Evolutionary conservation across 2,797 vertebrate genomes (phyloP).

Genomic region (Malurus splendens): DNA sequence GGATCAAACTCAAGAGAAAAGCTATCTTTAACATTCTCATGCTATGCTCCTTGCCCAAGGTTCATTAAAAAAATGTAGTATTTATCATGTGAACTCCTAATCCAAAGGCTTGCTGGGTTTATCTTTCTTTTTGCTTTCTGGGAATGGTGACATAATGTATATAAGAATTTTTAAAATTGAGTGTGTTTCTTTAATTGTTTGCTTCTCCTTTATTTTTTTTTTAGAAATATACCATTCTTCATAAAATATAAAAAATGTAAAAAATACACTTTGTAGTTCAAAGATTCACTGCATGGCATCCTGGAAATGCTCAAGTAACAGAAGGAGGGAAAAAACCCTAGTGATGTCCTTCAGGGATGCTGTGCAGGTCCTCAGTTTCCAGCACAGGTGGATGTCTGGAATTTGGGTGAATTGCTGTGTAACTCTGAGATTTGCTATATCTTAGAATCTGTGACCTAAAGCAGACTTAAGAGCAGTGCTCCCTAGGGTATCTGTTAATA

Average conservation of each 20-base stretch:
- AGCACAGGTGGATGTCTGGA: background rate
- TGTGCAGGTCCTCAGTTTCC: background rate
- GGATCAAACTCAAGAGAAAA: background rate
- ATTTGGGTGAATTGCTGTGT: background rate
- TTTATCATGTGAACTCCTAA: background rate
- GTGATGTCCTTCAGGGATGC: background rate
- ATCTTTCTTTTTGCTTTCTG: background rate
- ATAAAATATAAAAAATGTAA: background rate
- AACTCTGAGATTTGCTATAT: background rate
- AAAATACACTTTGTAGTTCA: background rate
- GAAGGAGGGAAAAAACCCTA: background rate
- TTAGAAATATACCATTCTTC: background rate
- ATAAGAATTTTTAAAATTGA: background rate
- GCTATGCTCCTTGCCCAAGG: background rate
- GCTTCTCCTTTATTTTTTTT: background rate
- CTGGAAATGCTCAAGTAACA: background rate
- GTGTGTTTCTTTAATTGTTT: background rate
- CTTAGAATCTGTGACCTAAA: background rate
- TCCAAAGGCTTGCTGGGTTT: background rate
- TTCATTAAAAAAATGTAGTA: background rate
- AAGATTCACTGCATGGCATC: background rate
- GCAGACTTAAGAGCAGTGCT: background rate
- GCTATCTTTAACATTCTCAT: background rate
- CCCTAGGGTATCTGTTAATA: background rate
- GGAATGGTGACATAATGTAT: background rate